Evolutionary conservation across 2,113 vertebrate species (phyloP).

Genomic region (Eidolon helvum): DNA sequence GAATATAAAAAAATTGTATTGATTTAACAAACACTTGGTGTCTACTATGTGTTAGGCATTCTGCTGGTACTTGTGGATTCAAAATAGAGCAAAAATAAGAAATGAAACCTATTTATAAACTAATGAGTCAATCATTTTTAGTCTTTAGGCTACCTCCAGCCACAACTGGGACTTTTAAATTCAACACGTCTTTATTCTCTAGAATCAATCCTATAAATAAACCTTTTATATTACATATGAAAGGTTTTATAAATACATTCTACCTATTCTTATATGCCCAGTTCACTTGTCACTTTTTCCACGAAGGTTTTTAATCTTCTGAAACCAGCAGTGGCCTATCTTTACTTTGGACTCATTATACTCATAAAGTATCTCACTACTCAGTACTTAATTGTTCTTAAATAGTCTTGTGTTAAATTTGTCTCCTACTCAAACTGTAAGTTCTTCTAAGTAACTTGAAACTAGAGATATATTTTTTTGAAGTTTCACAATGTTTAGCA

Average conservation of each 20-base stretch:
- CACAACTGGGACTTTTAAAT: background rate
- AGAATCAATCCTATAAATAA: background rate
- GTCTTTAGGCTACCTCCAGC: background rate
- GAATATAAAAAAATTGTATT: background rate
- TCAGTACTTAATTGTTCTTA: background rate
- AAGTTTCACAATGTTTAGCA: background rate
- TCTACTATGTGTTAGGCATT: background rate
- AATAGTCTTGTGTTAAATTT: constrained; percentile 7
- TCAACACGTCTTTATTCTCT: background rate
- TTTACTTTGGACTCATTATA: background rate
- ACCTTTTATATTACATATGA: background rate
- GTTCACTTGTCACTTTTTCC: background rate
- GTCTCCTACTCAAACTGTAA: background rate
- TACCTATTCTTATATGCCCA: background rate
- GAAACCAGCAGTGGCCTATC: background rate
- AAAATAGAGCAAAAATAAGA: background rate
- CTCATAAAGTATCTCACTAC: background rate
- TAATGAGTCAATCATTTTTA: background rate
- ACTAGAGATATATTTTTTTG: background rate
- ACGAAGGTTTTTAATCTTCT: background rate
- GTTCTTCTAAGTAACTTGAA: background rate
- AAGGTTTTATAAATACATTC: background rate
- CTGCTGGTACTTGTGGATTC: background rate
- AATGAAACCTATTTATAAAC: background rate
- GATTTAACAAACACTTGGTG: background rate